Evolutionary conservation across 2,888 invertebrate species (phyloP), one percentile per base, ranked within the genome.

Genomic region (Cephalotes varians): DNA sequence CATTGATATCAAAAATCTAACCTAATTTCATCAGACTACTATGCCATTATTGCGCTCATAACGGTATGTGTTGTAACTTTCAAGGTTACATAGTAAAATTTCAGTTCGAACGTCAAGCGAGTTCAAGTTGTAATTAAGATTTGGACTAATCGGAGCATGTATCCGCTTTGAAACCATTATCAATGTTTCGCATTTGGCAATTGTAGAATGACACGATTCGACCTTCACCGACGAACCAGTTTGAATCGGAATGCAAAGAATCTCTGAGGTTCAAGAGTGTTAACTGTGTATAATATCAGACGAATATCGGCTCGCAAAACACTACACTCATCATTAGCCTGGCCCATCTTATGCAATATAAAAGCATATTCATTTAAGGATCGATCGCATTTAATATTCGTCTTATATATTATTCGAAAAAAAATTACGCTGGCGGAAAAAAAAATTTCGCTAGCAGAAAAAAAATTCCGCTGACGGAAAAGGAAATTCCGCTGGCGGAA

Each of bases 51-150:
- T 71, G 28, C 72, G 49, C 40, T 65, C 54, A 64, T 85, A 83
- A 83, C 71, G 81, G 65, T 64, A 82, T 80, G 10, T 77, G 71
- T 86, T 81, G 74, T 82, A 84, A 86, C 74, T 31, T 25, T 73
- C 85, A 86, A 76, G 85, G 82, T 82, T 82, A 80, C 25, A 12
- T 76, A 60, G 60, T 49, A 28, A 62, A 72, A 47, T 44, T 56
- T 80, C 2, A 56, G 1, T 12, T 25, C 12, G 2, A 69, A 25
- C 28, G 10, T 51, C 37, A 10, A 31, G 7, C 21, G 21, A 9
- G 6, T 60, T 47, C 47, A 34, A 25, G 28, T 44, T 44, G 49
- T 71, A 49, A 56, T 64, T 28, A 10, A 49, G 28, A 54, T 28
- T 72, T 18, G 6, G 40, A 64, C 2, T 25, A 60, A 69, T 60